A percentile compares a stretch with the other conserved stretches of the same genome.
Conservation (phyloP, 2,113 vertebrate genomes). For the Lepus timidus region DNA sequence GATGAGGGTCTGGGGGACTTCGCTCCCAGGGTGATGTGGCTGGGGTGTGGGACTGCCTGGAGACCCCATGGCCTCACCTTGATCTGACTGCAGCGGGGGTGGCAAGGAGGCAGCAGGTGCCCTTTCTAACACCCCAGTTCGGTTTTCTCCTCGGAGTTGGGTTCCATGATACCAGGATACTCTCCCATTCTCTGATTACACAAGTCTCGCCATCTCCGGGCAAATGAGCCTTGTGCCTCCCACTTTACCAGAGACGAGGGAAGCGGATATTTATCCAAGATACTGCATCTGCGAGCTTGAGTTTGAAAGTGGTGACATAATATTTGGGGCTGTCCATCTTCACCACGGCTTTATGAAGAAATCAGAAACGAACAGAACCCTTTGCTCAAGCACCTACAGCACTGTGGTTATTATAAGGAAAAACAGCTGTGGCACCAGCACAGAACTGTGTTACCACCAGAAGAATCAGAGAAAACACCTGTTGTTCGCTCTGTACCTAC, state of each 20-base stretch:
- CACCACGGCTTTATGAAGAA: not conserved
- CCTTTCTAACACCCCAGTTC: conserved; percentile 58
- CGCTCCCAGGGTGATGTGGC: accelerated
- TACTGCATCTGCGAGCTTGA: not conserved
- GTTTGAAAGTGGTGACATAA: not conserved
- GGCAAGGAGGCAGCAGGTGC: not conserved
- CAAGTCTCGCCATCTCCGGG: conserved; percentile 10
- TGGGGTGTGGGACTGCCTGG: accelerated
- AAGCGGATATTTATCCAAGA: conserved; percentile 50
- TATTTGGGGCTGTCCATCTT: not conserved
- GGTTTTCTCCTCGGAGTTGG: conserved; percentile 57
- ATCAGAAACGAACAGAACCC: accelerated
- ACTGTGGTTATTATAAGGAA: not conserved
- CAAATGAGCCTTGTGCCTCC: conserved; percentile 55
- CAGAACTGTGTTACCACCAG: not conserved
- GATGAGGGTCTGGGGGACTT: not conserved
- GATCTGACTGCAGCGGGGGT: not conserved
- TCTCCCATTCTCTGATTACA: conserved; percentile 68
- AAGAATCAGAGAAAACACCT: not conserved
- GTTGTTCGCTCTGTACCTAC: not conserved
- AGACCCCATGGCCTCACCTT: not conserved
- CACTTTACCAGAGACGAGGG: not conserved
- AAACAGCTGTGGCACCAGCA: not conserved
- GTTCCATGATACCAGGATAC: conserved; percentile 56
- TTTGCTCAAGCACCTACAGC: not conserved